Base-by-base conservation (phyloP, 2,113 vertebrate species). In the Cryptotis parvus region DNA sequence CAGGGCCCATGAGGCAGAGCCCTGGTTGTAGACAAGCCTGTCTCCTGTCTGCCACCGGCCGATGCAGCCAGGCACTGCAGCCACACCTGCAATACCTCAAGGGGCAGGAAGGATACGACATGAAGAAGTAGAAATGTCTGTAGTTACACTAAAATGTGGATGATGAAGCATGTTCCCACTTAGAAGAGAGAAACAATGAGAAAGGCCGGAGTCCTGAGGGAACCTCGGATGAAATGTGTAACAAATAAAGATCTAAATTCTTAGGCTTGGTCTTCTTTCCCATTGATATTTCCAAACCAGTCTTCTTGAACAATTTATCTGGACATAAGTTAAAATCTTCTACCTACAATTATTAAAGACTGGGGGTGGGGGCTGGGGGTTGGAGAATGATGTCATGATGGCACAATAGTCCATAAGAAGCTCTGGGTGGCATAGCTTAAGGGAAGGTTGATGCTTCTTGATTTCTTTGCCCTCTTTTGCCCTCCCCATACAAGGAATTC, bases 401-500 rank as follows among this genome's bases (percentile, higher is more conserved):
- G 41, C n/a, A 84, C 12, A 66, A 12, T 84, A 55, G 35, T 15
- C 27, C 0, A 20, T 15, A 26, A 89, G 33, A 75, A 76, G 10
- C 11, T 76, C 16, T 18, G 61, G 33, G 84, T 84, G 26, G 20
- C 37, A 31, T 77, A 84, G 45, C 20, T 68, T 49, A 8, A 1
- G 14, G 20, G 2, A 2, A 39, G 31, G 24, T 2, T 39, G 31
- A 27, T 6, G 33, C 49, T 69, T 52, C 33, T 66, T 69, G 0
- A 78, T 65, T 61, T 29, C 5, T 58, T 79, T 84, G 6, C 20
- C 45, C 7, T 84, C 63, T 4, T 58, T 79, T 84, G 6, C 20
- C 45, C 7, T 84, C 63, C 43, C n/a, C 24, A 80, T 73, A 66
- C 68, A 84, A 52, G 20, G n/a, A 92, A 76, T 87, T 93, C 52